These are phyloP conservation scores for Ennomos erosarius DNA, from an alignment of 2,888 invertebrate species.

Conservation along the genomic window DNA sequence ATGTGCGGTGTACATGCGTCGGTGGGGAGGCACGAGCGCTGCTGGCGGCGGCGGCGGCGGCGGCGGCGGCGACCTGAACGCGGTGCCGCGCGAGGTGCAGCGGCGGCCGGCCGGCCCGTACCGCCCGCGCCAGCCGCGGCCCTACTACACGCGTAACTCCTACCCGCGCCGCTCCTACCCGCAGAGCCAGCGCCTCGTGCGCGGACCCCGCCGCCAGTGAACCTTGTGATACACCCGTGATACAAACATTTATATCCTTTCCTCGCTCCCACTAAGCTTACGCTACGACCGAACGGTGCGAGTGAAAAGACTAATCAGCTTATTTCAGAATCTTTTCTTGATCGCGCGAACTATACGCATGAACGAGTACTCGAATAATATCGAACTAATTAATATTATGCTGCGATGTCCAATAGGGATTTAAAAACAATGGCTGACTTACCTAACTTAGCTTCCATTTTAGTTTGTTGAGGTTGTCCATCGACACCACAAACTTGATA, in stretches of 20 bases:
- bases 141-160: conserved; percentile 29
- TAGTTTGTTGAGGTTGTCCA: no score
- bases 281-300: no score
- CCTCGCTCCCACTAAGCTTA: no score
- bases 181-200: conserved; percentile 43
- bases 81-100: conserved; percentile 67
- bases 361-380: conserved; percentile 2
- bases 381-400: conserved; percentile 6
- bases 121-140: conserved; percentile 35
- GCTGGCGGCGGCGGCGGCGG: conserved; percentile 47
- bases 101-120: conserved; percentile 38
- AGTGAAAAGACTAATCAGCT: no score
- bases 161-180: conserved; percentile 31
- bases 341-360: no score
- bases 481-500: no score
- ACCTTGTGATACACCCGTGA: neutral
- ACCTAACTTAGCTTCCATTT: no score
- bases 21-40: conserved; percentile 50
- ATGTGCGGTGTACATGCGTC: conserved; percentile 75
- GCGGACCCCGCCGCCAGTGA: conserved; percentile 53
- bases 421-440: neutral
- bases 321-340: no score
- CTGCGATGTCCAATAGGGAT: conserved; percentile 3
- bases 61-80: conserved; percentile 56
- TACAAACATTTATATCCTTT: neutral